Conservation (phyloP, 2,113 vertebrate species). For the Salvelinus namaycush region DNA sequence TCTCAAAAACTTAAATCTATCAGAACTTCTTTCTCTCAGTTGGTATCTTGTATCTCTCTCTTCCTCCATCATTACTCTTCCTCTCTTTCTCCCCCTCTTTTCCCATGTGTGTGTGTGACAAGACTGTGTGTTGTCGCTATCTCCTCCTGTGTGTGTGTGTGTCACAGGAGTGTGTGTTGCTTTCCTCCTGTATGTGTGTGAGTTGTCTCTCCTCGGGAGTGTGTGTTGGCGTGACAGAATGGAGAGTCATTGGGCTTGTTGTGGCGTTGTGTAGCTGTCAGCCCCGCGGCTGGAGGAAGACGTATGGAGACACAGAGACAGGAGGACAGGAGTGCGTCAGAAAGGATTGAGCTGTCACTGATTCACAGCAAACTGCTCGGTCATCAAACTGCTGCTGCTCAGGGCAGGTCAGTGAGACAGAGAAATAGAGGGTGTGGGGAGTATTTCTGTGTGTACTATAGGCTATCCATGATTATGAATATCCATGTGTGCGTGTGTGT, state of each 20-base stretch:
- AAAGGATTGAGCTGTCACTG: constrained; percentile 62
- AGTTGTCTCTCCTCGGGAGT: background rate
- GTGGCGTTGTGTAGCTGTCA: constrained; percentile 54
- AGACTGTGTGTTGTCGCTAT: background rate
- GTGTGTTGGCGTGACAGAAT: constrained; percentile 31
- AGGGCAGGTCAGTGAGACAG: background rate
- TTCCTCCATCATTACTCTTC: background rate
- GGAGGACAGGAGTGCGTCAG: constrained; percentile 50
- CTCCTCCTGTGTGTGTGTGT: background rate
- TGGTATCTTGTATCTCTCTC: background rate
- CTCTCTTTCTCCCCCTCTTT: constrained; percentile 22
- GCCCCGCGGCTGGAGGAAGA: constrained; percentile 34
- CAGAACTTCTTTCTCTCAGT: constrained; percentile 32
- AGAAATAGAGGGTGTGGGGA: background rate
- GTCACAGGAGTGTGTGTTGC: too few relatives aligned
- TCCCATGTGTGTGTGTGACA: background rate
- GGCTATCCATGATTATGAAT: background rate
- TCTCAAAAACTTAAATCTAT: constrained; percentile 7
- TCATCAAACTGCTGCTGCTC: constrained; percentile 31
- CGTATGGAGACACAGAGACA: constrained; percentile 43
- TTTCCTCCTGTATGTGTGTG: background rate
- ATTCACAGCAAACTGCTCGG: constrained; percentile 37
- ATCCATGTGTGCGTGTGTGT: background rate
- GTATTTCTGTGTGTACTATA: background rate
- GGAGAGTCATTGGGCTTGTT: constrained; percentile 29